Conservation (phyloP, 2,113 vertebrate genomes). For the Ellobius talpinus region DNA sequence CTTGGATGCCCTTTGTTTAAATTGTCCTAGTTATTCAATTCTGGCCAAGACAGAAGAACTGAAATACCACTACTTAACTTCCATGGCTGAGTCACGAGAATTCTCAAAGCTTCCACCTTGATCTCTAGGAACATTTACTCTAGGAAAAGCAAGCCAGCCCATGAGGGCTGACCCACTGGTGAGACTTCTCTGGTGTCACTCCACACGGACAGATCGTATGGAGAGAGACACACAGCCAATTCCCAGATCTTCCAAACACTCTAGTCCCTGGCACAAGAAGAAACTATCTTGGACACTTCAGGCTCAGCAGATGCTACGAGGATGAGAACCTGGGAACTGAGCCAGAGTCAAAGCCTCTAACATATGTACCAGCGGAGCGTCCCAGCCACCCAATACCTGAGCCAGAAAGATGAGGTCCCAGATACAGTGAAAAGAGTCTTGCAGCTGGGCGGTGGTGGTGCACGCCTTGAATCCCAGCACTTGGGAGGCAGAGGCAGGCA, state of each 20-base stretch:
- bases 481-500: not conserved
- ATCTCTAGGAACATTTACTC: conserved; percentile 52
- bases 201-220: not conserved
- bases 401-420: not conserved
- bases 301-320: not conserved
- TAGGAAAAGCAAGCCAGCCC: conserved; percentile 14
- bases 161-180: not conserved
- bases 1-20: not conserved
- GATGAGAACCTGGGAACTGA: conserved; percentile 32
- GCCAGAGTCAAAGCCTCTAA: not conserved
- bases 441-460: not conserved
- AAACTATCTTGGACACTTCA: conserved; percentile 6
- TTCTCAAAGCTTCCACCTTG: not conserved
- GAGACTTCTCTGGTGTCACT: not conserved
- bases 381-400: not conserved
- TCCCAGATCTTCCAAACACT: not conserved
- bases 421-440: not conserved
- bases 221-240: not conserved
- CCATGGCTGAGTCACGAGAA: conserved; percentile 49
- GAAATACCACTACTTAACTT: conserved; percentile 49
- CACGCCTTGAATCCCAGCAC: not conserved
- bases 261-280: not conserved
- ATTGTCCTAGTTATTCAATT: not conserved
- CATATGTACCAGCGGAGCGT: not conserved
- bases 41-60: conserved; percentile 1